A percentile compares a stretch with the other conserved stretches of the same genome.
These are phyloP conservation scores for Lathamus discolor DNA, from an alignment of 2,113 vertebrate species.

Conservation along the genomic window DNA sequence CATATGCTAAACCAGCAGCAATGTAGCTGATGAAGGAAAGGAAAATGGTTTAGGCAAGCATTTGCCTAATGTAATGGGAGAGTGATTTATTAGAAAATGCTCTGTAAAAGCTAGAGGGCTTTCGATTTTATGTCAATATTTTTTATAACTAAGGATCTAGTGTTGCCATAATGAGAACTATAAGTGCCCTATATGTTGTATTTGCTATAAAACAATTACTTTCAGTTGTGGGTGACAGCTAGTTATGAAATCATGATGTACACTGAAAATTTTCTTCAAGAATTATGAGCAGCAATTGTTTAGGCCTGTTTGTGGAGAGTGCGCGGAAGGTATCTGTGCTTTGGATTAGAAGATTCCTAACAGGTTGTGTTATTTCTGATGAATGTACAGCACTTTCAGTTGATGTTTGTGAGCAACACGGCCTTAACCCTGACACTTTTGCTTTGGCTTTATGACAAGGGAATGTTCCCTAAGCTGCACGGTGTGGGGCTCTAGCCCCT, in stretches of 20 bases:
- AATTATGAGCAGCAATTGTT: conserved; percentile 53
- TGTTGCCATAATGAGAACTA: conserved; percentile 86
- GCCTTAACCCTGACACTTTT: conserved; percentile 75
- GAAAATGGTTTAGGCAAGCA: conserved; percentile 5
- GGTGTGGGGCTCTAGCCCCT: conserved; percentile 32
- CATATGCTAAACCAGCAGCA: conserved; percentile 44
- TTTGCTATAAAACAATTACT: conserved; percentile 65
- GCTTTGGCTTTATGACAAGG: conserved; percentile 71
- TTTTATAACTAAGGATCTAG: conserved; percentile 77
- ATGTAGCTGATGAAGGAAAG: conserved; percentile 35
- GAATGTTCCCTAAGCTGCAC: conserved; percentile 65
- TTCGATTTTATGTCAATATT: conserved; percentile 70
- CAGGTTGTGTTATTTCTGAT: conserved; percentile 51
- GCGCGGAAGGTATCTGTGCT: conserved; percentile 22
- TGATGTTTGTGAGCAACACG: conserved; percentile 73
- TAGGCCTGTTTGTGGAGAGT: conserved; percentile 53
- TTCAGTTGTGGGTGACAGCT: conserved; percentile 57
- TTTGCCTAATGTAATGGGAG: conserved; percentile 49
- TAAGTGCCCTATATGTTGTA: conserved; percentile 82
- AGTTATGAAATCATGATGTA: conserved; percentile 52
- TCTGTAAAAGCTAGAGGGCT: conserved; percentile 70
- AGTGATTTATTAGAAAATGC: conserved; percentile 34
- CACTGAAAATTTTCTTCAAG: conserved; percentile 47
- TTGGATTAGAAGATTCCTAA: background rate
- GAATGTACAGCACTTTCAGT: conserved; percentile 75